Evolutionary conservation across 2,113 vertebrate species (phyloP), one percentile per base, ranked within the genome.

Genomic region (Aegithalos caudatus): DNA sequence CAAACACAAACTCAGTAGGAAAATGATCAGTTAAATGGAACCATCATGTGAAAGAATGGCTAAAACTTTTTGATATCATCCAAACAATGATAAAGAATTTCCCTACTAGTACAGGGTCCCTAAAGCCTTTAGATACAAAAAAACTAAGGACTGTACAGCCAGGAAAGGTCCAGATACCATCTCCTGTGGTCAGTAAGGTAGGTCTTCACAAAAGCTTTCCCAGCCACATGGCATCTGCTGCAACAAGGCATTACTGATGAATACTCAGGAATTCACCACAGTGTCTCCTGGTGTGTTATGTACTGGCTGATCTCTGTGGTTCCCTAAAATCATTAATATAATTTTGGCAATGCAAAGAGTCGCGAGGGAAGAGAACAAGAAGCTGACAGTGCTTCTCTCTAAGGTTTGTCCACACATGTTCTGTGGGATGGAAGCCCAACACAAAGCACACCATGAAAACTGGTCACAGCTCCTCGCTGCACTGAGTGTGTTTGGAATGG

Each of bases 171-270:
- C 47, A 42, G 14, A 14, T 35, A 20, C 17, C 40, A 17, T 42
- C 51, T 91, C 48, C 48, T 6, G 6, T 28, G 10, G 31, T n/a
- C 56, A 57, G 20, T 11, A 65, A 19, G 24, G 24, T 1, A 85
- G 11, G 50, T 23, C 10, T 82, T 40, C n/a, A 79, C 2, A 4
- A 53, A 69, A 81, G 13, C 8, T 53, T 74, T 73, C 47, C 24
- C 7, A 4, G 12, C 11, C 29, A 28, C 0, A 0, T 28, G 24
- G 12, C 42, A 48, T 9, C 15, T 51, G 24, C 27, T 76, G 31
- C 31, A 83, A 29, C 31, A 44, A n/a, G 21, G 19, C 2, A 2
- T 9, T 76, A 19, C 31, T 10, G 25, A 37, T 20, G 14, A 51
- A 87, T 22, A 19, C 15, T 73, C 45, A 73, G 73, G n/a, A 87